Evolutionary conservation across 1,140 invertebrate genomes (phyloP), one percentile per base, ranked within the genome.

Genomic region (Pectinophora gossypiella): DNA sequence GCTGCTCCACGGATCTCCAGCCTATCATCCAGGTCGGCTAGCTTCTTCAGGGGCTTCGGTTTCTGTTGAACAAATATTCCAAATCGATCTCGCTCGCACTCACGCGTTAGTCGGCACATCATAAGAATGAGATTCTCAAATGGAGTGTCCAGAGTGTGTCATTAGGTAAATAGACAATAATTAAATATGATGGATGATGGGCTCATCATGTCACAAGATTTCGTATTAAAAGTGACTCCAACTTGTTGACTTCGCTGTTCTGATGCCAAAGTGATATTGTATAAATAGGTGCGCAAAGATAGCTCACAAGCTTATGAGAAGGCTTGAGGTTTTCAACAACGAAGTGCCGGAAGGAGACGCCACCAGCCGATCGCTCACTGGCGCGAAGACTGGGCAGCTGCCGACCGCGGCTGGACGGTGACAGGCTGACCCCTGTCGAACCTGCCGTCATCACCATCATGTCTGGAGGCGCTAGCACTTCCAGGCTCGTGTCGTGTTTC

Each of bases 1-100:
- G 68, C 67, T 4, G 81, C 78, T 1, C 78, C 78, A 1, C 78
- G 68, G 21, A 42, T 52, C 15, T 79, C 65, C 21, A 82, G 55
- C 1, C 67, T 57, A 13, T 72, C 66, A 0, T 58, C 54, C 4
- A 79, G 16, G 9, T 79, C 76, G 2, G 55, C 19, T 54, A 80
- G 48, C 20, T 82, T 81, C 2, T 52, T 52, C 38, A 81, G 62
- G 7, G 77, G 70, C 51, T 56, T 72, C 19, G 18, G 42, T 40
- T 40, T 40, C 36, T 40, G 16, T 15, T 6, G 12, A 27, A n/a
- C n/a, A n/a, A n/a, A n/a, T n/a, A n/a, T n/a, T n/a, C n/a, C n/a
- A n/a, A n/a, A n/a, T n/a, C n/a, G n/a, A n/a, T n/a, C n/a, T n/a
- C n/a, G n/a, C n/a, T n/a, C n/a, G n/a, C n/a, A n/a, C n/a, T n/a